Percentiles rank a stretch among this genome's conserved stretches.
phyloP scores from a whole-genome alignment of 2,113 vertebrate species.

The Ammodytes marinus region DNA sequence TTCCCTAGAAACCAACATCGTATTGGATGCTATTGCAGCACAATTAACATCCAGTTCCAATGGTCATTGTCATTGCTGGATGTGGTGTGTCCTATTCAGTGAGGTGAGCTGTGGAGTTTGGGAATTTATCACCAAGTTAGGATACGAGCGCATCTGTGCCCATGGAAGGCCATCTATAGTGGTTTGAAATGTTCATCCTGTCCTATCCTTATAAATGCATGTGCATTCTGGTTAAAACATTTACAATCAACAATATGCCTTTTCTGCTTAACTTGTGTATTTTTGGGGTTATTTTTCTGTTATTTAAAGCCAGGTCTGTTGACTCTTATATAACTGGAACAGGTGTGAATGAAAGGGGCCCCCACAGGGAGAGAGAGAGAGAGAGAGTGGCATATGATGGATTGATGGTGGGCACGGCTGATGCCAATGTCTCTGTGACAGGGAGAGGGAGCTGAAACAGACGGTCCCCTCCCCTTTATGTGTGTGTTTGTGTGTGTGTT shows the following conservation, averaged over 20 bases:
- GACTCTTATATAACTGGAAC: constrained; percentile 55
- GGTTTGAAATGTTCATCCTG: not conserved
- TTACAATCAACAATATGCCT: not conserved
- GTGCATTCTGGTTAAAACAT: not conserved
- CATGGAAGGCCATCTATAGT: not conserved
- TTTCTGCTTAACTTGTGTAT: not conserved
- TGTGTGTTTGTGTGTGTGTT: constrained; percentile 53
- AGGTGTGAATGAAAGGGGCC: constrained; percentile 67
- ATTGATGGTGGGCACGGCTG: constrained; percentile 68
- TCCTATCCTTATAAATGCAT: not conserved
- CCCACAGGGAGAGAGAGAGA: constrained; percentile 25
- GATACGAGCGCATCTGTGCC: not conserved
- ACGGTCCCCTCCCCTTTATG: constrained; percentile 72
- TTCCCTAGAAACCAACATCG: not conserved
- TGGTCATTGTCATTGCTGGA: not conserved
- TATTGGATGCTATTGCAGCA: not conserved
- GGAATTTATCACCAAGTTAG: not conserved
- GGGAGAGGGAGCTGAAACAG: constrained; percentile 79
- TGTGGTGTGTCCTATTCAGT: not conserved
- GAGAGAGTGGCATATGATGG: constrained; percentile 58
- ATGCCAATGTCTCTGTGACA: constrained; percentile 72
- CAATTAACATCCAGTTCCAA: not conserved
- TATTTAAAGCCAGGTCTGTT: constrained; percentile 14
- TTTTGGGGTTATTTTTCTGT: not conserved
- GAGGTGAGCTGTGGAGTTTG: not conserved